Percentiles rank a stretch among this genome's conserved stretches.
Evolutionary conservation across 1,140 invertebrate genomes (phyloP).

Genomic region (Maniola jurtina): DNA sequence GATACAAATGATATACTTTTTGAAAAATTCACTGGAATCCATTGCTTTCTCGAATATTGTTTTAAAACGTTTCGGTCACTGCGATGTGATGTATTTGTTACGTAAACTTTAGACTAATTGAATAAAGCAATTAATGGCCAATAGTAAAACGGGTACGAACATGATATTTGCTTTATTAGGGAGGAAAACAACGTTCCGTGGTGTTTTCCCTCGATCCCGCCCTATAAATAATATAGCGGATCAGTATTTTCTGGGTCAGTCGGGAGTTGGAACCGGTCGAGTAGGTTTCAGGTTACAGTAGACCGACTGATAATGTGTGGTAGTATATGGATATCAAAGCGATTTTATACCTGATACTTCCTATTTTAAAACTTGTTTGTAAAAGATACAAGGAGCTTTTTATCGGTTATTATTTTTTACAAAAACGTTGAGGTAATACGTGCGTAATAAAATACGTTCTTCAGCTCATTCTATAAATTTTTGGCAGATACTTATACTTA

Average conservation of each 20-base stretch:
- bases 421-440: no score
- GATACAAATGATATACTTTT: no score
- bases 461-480: no score
- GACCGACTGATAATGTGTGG: neutral
- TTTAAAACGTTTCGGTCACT: no score
- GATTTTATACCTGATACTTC: neutral
- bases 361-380: neutral
- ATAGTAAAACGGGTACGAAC: constrained; percentile 9
- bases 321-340: constrained; percentile 19
- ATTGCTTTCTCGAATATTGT: no score
- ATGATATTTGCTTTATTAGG: constrained; percentile 13
- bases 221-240: constrained; percentile 33
- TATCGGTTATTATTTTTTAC: no score
- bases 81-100: neutral
- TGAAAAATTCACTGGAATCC: no score
- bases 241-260: constrained; percentile 30
- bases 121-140: constrained; percentile 6
- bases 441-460: neutral
- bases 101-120: neutral
- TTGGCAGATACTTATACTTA: no score
- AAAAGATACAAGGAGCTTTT: no score
- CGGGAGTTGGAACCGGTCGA: constrained; percentile 9
- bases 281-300: constrained; percentile 6
- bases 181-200: constrained; percentile 19
- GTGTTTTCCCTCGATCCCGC: constrained; percentile 10